A percentile compares a stretch with the other conserved stretches of the same genome.
phyloP scores from a whole-genome alignment of 2,113 vertebrate genomes.

The Megaptera novaeangliae region DNA sequence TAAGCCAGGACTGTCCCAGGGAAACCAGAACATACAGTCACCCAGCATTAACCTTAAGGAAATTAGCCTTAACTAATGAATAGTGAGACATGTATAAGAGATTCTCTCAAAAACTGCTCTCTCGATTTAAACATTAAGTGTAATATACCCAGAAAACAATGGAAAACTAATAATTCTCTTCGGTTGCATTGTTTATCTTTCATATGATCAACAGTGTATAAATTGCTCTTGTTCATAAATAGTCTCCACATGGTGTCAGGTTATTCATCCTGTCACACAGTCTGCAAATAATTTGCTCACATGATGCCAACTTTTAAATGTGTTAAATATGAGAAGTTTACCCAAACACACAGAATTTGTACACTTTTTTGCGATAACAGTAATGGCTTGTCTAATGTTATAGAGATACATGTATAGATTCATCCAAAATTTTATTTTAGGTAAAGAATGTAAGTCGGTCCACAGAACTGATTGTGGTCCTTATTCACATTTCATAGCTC shows the following conservation, averaged over 20 bases:
- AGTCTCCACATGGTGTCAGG: slow-evolving; percentile 60
- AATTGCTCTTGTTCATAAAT: slow-evolving; percentile 58
- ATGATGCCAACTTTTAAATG: slow-evolving; percentile 54
- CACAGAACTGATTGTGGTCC: background rate
- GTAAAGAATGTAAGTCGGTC: background rate
- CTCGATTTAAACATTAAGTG: slow-evolving; percentile 31
- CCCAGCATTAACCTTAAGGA: background rate
- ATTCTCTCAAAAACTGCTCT: background rate
- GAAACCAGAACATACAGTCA: background rate
- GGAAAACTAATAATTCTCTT: slow-evolving; percentile 46
- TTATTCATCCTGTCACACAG: slow-evolving; percentile 52
- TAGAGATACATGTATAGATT: background rate
- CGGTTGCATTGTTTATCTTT: slow-evolving; percentile 52
- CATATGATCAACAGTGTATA: slow-evolving; percentile 39
- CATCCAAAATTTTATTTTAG: background rate
- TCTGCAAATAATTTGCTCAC: slow-evolving; percentile 65
- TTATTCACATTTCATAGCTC: background rate
- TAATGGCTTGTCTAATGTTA: background rate
- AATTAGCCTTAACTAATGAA: background rate
- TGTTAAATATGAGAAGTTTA: slow-evolving; percentile 48
- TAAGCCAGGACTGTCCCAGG: background rate
- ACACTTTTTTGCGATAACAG: background rate
- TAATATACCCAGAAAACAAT: slow-evolving; percentile 44
- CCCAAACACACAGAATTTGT: slow-evolving; percentile 18
- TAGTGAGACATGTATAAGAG: background rate